Evolutionary conservation across 1,140 invertebrate species (phyloP).

Genomic region (Antheraea mylitta): DNA sequence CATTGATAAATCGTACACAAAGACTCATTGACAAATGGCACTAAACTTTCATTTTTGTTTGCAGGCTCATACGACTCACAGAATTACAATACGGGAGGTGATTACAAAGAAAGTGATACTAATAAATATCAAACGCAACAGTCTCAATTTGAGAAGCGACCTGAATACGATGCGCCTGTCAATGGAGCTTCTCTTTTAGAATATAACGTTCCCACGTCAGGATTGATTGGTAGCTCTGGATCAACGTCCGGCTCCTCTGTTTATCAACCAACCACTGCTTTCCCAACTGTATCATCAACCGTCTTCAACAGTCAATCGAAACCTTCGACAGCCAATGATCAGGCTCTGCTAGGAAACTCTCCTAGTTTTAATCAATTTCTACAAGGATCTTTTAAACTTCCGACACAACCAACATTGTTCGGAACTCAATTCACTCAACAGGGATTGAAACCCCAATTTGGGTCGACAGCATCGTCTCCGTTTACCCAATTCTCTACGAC

Average conservation of each 20-base stretch:
- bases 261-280: background rate
- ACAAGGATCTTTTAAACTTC: background rate
- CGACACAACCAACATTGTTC: background rate
- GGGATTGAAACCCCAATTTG: background rate
- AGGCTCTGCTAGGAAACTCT: background rate
- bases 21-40: constrained; percentile 62
- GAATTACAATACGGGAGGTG: constrained; percentile 62
- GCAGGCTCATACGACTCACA: constrained; percentile 69
- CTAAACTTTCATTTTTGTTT: constrained; percentile 74
- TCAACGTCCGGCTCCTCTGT: constrained; percentile 12
- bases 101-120: constrained; percentile 52
- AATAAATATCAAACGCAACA: constrained; percentile 41
- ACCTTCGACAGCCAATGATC: background rate
- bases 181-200: constrained; percentile 50
- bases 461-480: background rate
- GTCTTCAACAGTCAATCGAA: background rate
- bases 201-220: constrained; percentile 36
- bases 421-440: background rate
- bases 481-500: background rate
- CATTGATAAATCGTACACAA: constrained; percentile 44
- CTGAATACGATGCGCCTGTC: constrained; percentile 33
- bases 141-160: constrained; percentile 40
- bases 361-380: background rate
- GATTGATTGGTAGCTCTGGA: constrained; percentile 10
- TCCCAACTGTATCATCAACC: background rate